Evolutionary conservation across 1,140 invertebrate genomes (phyloP).

Genomic region (Drosophila kikkawai): DNA sequence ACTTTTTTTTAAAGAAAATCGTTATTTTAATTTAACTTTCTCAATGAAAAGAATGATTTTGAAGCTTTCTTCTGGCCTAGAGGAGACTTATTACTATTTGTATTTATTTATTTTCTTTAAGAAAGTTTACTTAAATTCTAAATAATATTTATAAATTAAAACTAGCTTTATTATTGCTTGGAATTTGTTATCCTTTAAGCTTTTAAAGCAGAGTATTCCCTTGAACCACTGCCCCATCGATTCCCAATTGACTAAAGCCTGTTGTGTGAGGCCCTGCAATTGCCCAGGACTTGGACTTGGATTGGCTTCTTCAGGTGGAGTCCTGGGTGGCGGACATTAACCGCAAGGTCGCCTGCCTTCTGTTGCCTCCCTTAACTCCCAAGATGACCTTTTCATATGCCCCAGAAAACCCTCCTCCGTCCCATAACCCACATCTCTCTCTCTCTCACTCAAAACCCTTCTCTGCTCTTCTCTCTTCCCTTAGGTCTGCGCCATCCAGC

Average conservation of each 20-base stretch:
- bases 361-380: not conserved
- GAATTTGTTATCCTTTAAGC: not conserved
- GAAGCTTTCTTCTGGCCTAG: too few species aligned
- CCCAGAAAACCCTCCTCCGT: not conserved
- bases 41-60: too few species aligned
- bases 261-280: slow-evolving; percentile 2
- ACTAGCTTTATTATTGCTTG: not conserved
- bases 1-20: too few species aligned
- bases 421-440: not conserved
- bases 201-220: not conserved
- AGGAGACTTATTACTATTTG: too few species aligned
- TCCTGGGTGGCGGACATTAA: slow-evolving; percentile 7
- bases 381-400: not conserved
- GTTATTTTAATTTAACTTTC: too few species aligned
- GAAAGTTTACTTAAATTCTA: not conserved
- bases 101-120: too few species aligned
- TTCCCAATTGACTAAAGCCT: not conserved
- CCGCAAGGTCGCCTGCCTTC: not conserved
- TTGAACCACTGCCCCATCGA: not conserved
- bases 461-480: not conserved
- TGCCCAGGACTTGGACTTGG: not conserved
- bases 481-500: slow-evolving; percentile 95
- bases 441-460: not conserved
- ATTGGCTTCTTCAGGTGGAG: too few species aligned
- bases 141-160: too few species aligned